Evolutionary conservation across 2,888 invertebrate species (phyloP).

Genomic region (Parthenolecanium corni): DNA sequence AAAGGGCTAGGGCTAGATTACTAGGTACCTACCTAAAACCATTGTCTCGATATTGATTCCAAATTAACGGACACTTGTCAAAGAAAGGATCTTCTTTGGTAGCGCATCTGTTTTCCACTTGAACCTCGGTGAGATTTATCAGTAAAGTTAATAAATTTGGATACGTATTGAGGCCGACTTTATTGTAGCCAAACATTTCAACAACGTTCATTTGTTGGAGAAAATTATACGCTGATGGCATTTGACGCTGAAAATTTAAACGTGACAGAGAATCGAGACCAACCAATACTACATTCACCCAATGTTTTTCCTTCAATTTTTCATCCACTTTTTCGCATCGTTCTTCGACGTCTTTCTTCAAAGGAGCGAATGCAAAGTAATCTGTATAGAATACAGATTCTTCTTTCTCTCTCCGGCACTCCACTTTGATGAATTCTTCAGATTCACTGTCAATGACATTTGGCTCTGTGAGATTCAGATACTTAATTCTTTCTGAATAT

Average conservation of each 20-base stretch:
- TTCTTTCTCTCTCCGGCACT: too few relatives aligned
- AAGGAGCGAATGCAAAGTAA: conserved; percentile 32
- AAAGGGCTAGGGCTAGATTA: too few relatives aligned
- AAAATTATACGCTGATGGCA: conserved; percentile 54
- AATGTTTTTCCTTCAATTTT: not conserved
- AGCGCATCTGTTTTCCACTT: conserved; percentile 55
- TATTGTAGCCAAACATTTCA: conserved; percentile 79
- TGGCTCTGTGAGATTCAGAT: not conserved
- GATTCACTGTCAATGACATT: not conserved
- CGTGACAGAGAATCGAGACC: conserved; percentile 80
- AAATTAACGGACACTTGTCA: conserved; percentile 71
- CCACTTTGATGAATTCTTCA: conserved; percentile 57
- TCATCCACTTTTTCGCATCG: not conserved
- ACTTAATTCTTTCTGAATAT: not conserved
- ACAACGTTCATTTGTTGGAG: conserved; percentile 52
- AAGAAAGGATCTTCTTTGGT: conserved; percentile 46
- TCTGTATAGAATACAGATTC: conserved; percentile 31
- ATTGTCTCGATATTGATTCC: conserved; percentile 61
- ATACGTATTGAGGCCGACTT: conserved; percentile 88
- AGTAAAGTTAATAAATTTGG: conserved; percentile 76
- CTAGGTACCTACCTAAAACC: conserved; percentile 42
- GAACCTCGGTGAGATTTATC: conserved; percentile 55
- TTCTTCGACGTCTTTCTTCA: conserved; percentile 13
- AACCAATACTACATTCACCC: conserved; percentile 53
- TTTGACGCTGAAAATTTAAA: conserved; percentile 69